These are phyloP conservation scores for Listronotus oregonensis DNA, from an alignment of 1,140 invertebrate genomes.

Conservation along the genomic window DNA sequence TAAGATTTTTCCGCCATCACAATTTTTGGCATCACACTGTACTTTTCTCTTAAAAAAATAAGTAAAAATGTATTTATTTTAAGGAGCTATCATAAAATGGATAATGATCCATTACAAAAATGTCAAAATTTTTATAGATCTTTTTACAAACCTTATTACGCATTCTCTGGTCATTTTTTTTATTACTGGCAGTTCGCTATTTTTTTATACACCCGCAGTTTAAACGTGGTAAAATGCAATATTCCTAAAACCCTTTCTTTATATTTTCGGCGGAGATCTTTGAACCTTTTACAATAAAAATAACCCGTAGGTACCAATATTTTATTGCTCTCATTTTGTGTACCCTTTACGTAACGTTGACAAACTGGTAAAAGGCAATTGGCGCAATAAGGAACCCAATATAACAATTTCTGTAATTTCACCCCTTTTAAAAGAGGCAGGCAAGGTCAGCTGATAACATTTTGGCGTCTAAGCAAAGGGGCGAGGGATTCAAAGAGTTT, in stretches of 20 bases:
- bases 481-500: background rate
- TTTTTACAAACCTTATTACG: too few relatives aligned
- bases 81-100: too few relatives aligned
- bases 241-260: slow-evolving; percentile 2
- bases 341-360: slow-evolving; percentile 17
- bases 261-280: background rate
- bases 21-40: too few relatives aligned
- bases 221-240: too few relatives aligned
- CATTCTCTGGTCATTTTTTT: too few relatives aligned
- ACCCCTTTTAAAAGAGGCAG: slow-evolving; percentile 6
- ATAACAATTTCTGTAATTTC: slow-evolving; percentile 16
- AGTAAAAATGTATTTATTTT: too few relatives aligned
- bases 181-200: too few relatives aligned
- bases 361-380: slow-evolving; percentile 13
- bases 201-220: too few relatives aligned
- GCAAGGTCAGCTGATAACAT: slow-evolving; percentile 7
- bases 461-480: background rate
- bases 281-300: background rate
- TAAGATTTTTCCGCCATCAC: too few relatives aligned
- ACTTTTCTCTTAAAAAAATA: too few relatives aligned
- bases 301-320: slow-evolving; percentile 1
- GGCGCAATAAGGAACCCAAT: slow-evolving; percentile 18
- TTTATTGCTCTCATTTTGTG: slow-evolving; percentile 15
- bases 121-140: too few relatives aligned
- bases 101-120: too few relatives aligned